These are phyloP conservation scores for Drosophila kambysellisi DNA, from an alignment of 2,888 invertebrate species.

Conservation along the genomic window DNA sequence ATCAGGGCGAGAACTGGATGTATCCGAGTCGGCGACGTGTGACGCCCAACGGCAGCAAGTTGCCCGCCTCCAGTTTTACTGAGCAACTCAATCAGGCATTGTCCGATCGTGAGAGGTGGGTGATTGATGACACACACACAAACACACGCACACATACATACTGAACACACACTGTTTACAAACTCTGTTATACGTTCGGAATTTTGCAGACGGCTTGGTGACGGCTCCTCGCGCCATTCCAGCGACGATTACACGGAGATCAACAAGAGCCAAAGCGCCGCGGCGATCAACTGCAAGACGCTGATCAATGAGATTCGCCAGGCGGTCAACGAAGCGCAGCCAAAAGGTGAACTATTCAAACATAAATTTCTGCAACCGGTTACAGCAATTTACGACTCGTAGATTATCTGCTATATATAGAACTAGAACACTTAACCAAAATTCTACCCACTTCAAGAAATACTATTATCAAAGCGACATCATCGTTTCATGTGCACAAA, in stretches of 20 bases:
- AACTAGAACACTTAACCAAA: constrained; percentile 45
- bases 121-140: constrained; percentile 14
- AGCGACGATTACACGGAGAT: constrained; percentile 88
- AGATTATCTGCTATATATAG: constrained; percentile 9
- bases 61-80: constrained; percentile 91
- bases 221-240: constrained; percentile 87
- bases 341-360: constrained; percentile 88
- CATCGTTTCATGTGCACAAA: constrained; percentile 45
- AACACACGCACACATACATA: constrained; percentile 3
- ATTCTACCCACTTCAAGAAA: constrained; percentile 17
- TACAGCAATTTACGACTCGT: constrained; percentile 15
- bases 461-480: constrained; percentile 20
- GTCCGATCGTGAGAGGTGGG: constrained; percentile 92
- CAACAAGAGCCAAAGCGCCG: constrained; percentile 87
- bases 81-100: constrained; percentile 95
- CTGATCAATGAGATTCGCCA: constrained; percentile 94
- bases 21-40: constrained; percentile 85
- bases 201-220: constrained; percentile 83
- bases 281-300: constrained; percentile 91
- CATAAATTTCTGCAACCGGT: constrained; percentile 20
- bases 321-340: constrained; percentile 95
- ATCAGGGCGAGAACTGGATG: constrained; percentile 85
- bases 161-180: constrained; percentile 29
- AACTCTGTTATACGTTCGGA: constrained; percentile 51
- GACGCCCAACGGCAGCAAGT: constrained; percentile 84